Evolutionary conservation across 2,888 invertebrate genomes (phyloP).

Genomic region (Apodemia mormo): DNA sequence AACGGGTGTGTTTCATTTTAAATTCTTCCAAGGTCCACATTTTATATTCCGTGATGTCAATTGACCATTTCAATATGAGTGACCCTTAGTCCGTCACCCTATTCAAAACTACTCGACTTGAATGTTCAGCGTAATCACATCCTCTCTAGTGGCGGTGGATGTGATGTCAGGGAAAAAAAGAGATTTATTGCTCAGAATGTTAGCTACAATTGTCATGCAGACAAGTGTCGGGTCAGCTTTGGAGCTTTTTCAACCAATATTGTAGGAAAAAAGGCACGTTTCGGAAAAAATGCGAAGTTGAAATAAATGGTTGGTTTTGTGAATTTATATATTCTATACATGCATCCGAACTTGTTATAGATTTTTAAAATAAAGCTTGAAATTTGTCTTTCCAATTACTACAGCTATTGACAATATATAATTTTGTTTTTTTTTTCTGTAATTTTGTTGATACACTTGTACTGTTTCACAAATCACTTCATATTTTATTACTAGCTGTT

Average conservation of each 20-base stretch:
- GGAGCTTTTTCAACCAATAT: slow-evolving; percentile 18
- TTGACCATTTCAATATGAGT: slow-evolving; percentile 40
- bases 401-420: no score
- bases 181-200: slow-evolving; percentile 26
- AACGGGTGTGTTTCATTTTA: slow-evolving; percentile 36
- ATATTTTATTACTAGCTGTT: no score
- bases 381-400: neutral
- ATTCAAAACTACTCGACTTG: slow-evolving; percentile 40
- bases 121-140: slow-evolving; percentile 41
- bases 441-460: no score
- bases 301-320: slow-evolving; percentile 8
- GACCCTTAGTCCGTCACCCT: slow-evolving; percentile 40
- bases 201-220: slow-evolving; percentile 23
- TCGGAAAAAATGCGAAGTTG: slow-evolving; percentile 19
- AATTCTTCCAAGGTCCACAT: slow-evolving; percentile 48
- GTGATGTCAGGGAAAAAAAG: slow-evolving; percentile 37
- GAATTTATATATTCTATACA: neutral
- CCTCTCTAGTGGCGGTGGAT: slow-evolving; percentile 28
- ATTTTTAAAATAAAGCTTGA: neutral
- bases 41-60: slow-evolving; percentile 36
- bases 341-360: neutral
- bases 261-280: slow-evolving; percentile 28
- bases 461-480: no score
- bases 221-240: slow-evolving; percentile 24
- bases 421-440: no score